Conservation (phyloP, 2,888 invertebrate genomes). For the Onchidella celtica region DNA sequence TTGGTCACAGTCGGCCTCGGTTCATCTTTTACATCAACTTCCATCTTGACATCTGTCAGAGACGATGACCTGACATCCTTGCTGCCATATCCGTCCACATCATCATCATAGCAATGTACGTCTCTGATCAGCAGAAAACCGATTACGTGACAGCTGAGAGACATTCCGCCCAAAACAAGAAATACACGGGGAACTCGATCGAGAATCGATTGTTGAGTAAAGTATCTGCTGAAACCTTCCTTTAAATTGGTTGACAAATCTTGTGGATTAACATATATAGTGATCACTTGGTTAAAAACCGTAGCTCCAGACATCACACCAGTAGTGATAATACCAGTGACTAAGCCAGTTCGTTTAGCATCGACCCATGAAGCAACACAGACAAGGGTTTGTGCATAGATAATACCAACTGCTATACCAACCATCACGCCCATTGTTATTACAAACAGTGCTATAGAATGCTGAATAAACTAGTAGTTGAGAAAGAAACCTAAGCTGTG, state of each 20-base stretch:
- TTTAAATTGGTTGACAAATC: not conserved
- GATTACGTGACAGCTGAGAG: not conserved
- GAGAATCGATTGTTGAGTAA: not conserved
- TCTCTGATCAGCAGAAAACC: not conserved
- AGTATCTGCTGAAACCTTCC: not conserved
- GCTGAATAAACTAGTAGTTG: not conserved
- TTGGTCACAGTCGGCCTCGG: not conserved
- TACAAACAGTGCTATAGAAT: not conserved
- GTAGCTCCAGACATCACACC: not conserved
- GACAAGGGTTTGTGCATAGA: not conserved
- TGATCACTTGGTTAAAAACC: not conserved
- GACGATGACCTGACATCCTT: no score
- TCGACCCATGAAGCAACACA: not conserved
- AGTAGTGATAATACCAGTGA: not conserved
- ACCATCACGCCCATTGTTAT: not conserved
- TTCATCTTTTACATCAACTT: not conserved
- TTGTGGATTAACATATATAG: not conserved
- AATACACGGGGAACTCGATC: not conserved
- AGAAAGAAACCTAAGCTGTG: not conserved
- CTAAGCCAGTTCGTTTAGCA: not conserved
- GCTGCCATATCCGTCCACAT: no score
- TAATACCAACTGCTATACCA: not conserved
- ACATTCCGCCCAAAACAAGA: not conserved
- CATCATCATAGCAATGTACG: no score
- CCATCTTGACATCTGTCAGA: not conserved